Conservation (phyloP, 2,888 invertebrate genomes). For the Oegoconia quadripuncta region DNA sequence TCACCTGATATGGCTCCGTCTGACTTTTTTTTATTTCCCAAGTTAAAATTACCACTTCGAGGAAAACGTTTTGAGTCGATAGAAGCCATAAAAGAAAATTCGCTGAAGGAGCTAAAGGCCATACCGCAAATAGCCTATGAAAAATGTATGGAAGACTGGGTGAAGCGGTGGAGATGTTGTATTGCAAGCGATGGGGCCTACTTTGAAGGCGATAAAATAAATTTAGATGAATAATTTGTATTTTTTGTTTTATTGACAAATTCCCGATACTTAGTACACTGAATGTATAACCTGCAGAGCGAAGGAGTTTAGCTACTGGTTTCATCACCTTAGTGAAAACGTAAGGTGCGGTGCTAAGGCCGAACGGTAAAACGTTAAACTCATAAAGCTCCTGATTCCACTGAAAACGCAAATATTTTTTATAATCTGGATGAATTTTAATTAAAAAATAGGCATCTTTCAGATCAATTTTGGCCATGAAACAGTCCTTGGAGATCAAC, state of each 20-base stretch:
- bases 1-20: too few relatives aligned
- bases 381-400: slow-evolving; percentile 7
- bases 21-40: too few relatives aligned
- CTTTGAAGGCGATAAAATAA: slow-evolving; percentile 1
- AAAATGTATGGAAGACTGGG: too few relatives aligned
- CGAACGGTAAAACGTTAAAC: slow-evolving; percentile 10
- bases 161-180: not conserved
- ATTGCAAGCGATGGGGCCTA: slow-evolving; percentile 1
- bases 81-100: too few relatives aligned
- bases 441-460: too few relatives aligned
- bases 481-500: not conserved
- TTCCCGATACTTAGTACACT: not conserved
- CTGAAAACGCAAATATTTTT: slow-evolving; percentile 10
- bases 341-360: slow-evolving; percentile 9
- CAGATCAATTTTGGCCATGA: not conserved
- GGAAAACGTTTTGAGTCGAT: too few relatives aligned
- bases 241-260: slow-evolving; percentile 1
- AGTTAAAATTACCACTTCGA: too few relatives aligned
- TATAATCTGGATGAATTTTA: slow-evolving; percentile 2
- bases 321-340: slow-evolving; percentile 13
- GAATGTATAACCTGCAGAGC: too few relatives aligned
- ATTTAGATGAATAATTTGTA: slow-evolving; percentile 1
- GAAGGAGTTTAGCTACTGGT: too few relatives aligned
- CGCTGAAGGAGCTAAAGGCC: too few relatives aligned
- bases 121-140: too few relatives aligned